Base-by-base conservation (phyloP, 2,113 vertebrate genomes). In the Macaca nemestrina region DNA sequence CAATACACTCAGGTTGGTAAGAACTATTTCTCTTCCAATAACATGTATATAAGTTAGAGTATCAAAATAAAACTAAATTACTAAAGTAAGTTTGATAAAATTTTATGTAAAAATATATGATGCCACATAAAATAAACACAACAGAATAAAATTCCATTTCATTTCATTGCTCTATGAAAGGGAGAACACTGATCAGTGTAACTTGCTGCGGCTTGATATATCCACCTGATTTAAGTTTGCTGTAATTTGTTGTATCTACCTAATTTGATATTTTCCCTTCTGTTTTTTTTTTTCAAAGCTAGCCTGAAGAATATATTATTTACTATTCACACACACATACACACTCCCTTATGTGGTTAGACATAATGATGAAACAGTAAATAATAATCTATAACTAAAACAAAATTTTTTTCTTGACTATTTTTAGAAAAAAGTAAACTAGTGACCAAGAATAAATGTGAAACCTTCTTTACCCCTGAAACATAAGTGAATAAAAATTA, bases 111-210 rank as follows among this genome's bases (percentile, higher is more conserved):
- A 98, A 97, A 78, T 93, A 50, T 93, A 88, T 80, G 84, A 81
- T 88, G n/a, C 76, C 50, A 97, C 78, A 97, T 98, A 97, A 98
- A 97, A 92, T 92, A 97, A 97, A 93, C 40, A 97, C 72, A 96
- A 97, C 84, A 94, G 67, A 95, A 95, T 96, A 96, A 97, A 97
- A 94, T 40, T 90, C 57, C 76, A 94, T 93, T 97, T 93, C 52
- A 25, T 90, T 97, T 97, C 91, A 97, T 59, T 95, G 75, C 64
- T 87, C 83, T 70, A 13, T 55, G 43, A 94, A 94, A 80, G 16
- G 25, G 52, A 94, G 52, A 93, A 93, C 67, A 81, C 25, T 2
- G 2, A 30, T 84, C 59, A 70, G 20, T 9, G 23, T 27, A 95
- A 97, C 40, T 64, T 59, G n/a, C n/a, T 76, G 3, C n/a, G 40